Evolutionary conservation across 92 coral and sea anemone species (phyloP).

Genomic region (Umimayanthus chanpuru): DNA sequence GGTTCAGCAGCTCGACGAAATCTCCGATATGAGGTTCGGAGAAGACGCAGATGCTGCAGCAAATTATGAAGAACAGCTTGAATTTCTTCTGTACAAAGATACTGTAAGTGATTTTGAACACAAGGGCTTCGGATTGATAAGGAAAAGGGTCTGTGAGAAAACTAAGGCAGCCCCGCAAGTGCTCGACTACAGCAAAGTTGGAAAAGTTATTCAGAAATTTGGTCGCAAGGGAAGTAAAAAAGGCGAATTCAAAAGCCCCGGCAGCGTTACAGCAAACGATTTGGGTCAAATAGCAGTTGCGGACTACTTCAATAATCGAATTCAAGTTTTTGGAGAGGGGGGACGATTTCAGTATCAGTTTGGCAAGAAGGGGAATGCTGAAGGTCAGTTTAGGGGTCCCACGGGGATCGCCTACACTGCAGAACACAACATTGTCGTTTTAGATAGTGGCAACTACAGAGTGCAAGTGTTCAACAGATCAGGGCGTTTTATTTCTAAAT

Average conservation of each 20-base stretch:
- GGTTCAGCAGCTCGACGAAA: conserved; percentile 75
- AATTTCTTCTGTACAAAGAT: conserved; percentile 45
- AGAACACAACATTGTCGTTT: conserved; percentile 67
- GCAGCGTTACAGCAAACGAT: conserved; percentile 73
- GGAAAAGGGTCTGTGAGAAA: conserved; percentile 33
- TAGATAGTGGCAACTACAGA: conserved; percentile 82
- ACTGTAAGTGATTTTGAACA: conserved; percentile 66
- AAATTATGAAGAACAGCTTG: conserved; percentile 64
- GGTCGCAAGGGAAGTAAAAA: conserved; percentile 77
- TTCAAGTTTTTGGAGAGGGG: conserved; percentile 74
- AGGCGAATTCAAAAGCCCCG: conserved; percentile 85
- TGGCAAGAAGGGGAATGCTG: conserved; percentile 79
- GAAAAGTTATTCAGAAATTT: conserved; percentile 73
- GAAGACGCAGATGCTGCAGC: conserved; percentile 47
- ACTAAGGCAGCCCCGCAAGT: neutral
- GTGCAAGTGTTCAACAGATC: conserved; percentile 75
- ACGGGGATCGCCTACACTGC: conserved; percentile 79
- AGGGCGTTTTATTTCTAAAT: conserved; percentile 68
- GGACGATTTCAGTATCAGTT: conserved; percentile 77
- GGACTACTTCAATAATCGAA: conserved; percentile 84
- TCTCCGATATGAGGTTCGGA: conserved; percentile 69
- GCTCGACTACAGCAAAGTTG: conserved; percentile 60
- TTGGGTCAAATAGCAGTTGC: conserved; percentile 78
- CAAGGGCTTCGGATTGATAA: conserved; percentile 62
- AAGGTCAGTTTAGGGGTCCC: conserved; percentile 78